phyloP scores from a whole-genome alignment of 2,888 invertebrate genomes.

The Amphimallon solstitiale region DNA sequence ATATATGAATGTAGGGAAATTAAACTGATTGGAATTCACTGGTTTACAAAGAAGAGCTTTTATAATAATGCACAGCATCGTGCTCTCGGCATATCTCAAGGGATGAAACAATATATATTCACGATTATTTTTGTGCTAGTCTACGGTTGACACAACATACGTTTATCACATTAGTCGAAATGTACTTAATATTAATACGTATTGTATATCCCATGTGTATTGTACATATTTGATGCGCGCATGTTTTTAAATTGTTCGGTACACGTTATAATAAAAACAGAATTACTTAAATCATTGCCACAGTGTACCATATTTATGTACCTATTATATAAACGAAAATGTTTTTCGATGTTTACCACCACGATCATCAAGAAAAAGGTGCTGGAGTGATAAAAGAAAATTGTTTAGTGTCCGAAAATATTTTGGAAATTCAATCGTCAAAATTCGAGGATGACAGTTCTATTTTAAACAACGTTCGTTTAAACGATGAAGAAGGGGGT shows the following conservation, averaged over 20 bases:
- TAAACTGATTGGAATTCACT: slow-evolving; percentile 28
- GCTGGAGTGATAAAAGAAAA: slow-evolving; percentile 21
- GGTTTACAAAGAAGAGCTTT: slow-evolving; percentile 11
- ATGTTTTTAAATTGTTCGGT: slow-evolving; percentile 26
- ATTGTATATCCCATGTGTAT: slow-evolving; percentile 54
- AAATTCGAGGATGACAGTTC: slow-evolving; percentile 11
- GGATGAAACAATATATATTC: slow-evolving; percentile 58
- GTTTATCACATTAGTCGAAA: slow-evolving; percentile 53
- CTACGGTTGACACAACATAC: slow-evolving; percentile 61
- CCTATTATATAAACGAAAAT: slow-evolving; percentile 18
- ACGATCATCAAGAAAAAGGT: slow-evolving; percentile 23
- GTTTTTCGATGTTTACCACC: slow-evolving; percentile 30
- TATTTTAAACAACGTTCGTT: slow-evolving; percentile 20
- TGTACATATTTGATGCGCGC: slow-evolving; percentile 39
- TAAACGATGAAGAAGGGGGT: slow-evolving; percentile 14
- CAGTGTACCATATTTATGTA: neutral
- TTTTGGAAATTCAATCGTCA: neutral
- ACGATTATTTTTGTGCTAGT: slow-evolving; percentile 60
- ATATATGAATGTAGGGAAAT: neutral
- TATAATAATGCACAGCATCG: slow-evolving; percentile 23
- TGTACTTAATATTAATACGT: slow-evolving; percentile 46
- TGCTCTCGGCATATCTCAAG: slow-evolving; percentile 49
- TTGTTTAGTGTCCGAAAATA: slow-evolving; percentile 11
- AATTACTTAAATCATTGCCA: slow-evolving; percentile 33
- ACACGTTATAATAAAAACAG: slow-evolving; percentile 25